phyloP scores from a whole-genome alignment of 2,113 vertebrate genomes.

The Neopipo cinnamomea region DNA sequence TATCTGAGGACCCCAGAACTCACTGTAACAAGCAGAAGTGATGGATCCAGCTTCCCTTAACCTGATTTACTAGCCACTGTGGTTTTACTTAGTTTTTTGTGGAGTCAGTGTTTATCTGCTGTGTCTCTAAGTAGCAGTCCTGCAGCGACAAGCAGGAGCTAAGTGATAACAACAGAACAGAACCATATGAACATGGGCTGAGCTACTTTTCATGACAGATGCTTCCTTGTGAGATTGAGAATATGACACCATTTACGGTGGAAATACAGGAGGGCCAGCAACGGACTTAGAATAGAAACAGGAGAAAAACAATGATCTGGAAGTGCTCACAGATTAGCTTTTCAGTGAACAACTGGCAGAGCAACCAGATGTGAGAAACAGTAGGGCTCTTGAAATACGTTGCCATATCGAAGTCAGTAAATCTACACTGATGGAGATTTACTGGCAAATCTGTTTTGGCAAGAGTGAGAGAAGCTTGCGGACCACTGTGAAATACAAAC shows the following conservation, averaged over 20 bases:
- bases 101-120: not conserved
- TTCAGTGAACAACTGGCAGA: not conserved
- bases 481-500: not conserved
- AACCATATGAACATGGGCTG: not conserved
- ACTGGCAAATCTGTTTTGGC: not conserved
- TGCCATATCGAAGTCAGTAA: not conserved
- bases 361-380: not conserved
- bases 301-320: not conserved
- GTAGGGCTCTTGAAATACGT: not conserved
- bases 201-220: not conserved
- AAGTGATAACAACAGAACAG: not conserved
- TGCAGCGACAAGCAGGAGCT: not conserved
- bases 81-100: not conserved
- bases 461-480: not conserved
- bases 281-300: not conserved
- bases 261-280: not conserved
- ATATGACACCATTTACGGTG: not conserved
- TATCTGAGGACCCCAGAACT: not conserved
- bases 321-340: not conserved
- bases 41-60: not conserved
- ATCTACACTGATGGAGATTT: not conserved
- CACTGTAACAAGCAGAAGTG: not conserved
- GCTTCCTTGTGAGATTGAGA: not conserved
- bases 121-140: not conserved
- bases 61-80: not conserved